These are phyloP conservation scores for Oreochromis tanganicae DNA, from an alignment of 2,113 vertebrate species.

Conservation along the genomic window DNA sequence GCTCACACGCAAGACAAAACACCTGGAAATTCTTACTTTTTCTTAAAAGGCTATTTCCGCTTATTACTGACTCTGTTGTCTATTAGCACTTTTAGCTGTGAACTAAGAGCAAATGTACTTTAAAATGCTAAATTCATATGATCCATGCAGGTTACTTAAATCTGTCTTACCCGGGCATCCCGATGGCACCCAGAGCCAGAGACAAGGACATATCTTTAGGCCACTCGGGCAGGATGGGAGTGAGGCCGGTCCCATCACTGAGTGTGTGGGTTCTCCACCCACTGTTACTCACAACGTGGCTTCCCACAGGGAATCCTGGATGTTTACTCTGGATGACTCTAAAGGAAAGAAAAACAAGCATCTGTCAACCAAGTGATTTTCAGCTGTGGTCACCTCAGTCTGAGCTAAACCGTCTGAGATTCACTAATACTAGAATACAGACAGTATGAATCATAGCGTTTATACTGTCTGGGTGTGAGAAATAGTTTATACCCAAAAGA, in stretches of 20 bases:
- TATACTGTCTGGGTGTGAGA: not conserved
- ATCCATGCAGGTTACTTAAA: fast-evolving
- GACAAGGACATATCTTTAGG: constrained; percentile 77
- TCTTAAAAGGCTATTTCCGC: not conserved
- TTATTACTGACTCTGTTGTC: not conserved
- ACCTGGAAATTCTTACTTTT: not conserved
- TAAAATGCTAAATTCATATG: not conserved
- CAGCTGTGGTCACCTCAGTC: not conserved
- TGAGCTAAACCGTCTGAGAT: not conserved
- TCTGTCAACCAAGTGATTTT: not conserved
- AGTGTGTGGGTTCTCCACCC: constrained; percentile 83
- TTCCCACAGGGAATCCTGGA: constrained; percentile 68
- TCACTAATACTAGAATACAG: not conserved
- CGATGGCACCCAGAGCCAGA: constrained; percentile 78
- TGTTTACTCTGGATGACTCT: constrained; percentile 85
- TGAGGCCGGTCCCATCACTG: constrained; percentile 68
- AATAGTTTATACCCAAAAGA: not conserved
- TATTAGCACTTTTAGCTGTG: not conserved
- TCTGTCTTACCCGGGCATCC: constrained; percentile 81
- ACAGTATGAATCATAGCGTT: not conserved
- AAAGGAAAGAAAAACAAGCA: not conserved
- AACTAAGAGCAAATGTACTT: not conserved
- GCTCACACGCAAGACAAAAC: not conserved
- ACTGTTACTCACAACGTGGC: constrained; percentile 45
- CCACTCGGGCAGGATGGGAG: constrained; percentile 68